phyloP scores from a whole-genome alignment of 35 echinoderm and acorn worm genomes.

The Heliocidaris erythrogramma region DNA sequence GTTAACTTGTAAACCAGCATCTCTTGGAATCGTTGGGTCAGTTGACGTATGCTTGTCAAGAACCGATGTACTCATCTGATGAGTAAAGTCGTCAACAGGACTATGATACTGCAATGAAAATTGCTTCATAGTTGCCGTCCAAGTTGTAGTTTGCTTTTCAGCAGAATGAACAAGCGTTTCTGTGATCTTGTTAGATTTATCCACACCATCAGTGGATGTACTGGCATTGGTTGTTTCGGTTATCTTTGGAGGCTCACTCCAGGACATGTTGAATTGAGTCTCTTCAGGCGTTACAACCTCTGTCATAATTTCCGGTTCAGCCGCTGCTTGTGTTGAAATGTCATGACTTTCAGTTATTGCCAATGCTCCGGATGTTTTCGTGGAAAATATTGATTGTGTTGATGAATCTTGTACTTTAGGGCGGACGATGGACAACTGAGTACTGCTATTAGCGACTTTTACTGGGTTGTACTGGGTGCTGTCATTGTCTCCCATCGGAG shows the following conservation, averaged over 20 bases:
- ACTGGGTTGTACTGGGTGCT: conserved; percentile 22
- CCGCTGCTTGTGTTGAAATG: background rate
- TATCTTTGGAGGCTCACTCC: conserved; percentile 27
- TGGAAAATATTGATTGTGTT: background rate
- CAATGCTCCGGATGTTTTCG: background rate
- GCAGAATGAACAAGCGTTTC: background rate
- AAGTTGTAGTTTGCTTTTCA: conserved; percentile 4
- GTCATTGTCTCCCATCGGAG: background rate
- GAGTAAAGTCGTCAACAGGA: conserved; percentile 14
- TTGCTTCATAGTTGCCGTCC: background rate
- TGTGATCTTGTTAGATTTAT: background rate
- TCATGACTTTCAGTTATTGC: background rate
- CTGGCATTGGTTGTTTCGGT: background rate
- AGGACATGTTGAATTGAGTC: background rate
- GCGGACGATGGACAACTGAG: background rate
- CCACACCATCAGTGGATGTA: background rate
- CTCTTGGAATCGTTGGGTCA: background rate
- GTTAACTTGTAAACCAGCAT: background rate
- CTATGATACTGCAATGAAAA: conserved; percentile 16
- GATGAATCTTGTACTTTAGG: background rate
- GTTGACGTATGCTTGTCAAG: conserved; percentile 21
- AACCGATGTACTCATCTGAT: conserved; percentile 13
- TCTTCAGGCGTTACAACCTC: background rate
- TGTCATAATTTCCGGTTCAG: background rate
- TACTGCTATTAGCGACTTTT: background rate